These are phyloP conservation scores for Aspidiotus destructor DNA, from an alignment of 2,888 invertebrate species.

Conservation along the genomic window DNA sequence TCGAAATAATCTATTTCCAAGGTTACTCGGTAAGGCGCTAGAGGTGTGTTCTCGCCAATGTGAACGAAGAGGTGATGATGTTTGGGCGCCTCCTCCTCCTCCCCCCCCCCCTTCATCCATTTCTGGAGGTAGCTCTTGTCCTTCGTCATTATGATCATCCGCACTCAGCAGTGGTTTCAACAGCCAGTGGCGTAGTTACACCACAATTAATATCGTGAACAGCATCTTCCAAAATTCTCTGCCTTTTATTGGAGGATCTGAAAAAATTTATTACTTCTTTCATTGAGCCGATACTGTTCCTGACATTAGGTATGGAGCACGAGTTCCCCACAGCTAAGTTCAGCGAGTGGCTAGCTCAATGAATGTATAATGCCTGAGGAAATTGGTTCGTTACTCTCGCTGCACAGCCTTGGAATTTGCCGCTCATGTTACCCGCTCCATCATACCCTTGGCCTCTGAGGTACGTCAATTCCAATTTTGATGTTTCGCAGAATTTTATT, in stretches of 20 bases:
- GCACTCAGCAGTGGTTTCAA: no score
- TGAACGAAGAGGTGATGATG: no score
- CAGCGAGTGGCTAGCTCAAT: constrained; percentile 38
- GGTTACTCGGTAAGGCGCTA: no score
- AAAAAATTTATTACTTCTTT: constrained; percentile 33
- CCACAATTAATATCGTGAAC: constrained; percentile 38
- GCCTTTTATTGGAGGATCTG: constrained; percentile 23
- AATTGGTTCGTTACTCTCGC: neutral
- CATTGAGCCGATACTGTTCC: constrained; percentile 37
- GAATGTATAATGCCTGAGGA: constrained; percentile 26
- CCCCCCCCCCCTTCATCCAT: no score
- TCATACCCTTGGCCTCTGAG: constrained; percentile 38
- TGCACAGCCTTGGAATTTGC: constrained; percentile 37
- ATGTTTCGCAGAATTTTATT: constrained; percentile 30
- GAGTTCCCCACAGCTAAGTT: constrained; percentile 38
- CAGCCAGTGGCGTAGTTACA: no score
- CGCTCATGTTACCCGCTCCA: constrained; percentile 37
- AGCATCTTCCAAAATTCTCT: constrained; percentile 14
- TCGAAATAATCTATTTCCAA: no score
- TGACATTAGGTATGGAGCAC: constrained; percentile 35
- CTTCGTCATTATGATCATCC: no score
- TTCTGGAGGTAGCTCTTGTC: no score
- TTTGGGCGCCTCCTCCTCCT: no score
- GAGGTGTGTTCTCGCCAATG: no score
- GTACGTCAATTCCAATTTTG: constrained; percentile 36